Conservation (phyloP, 2,797 vertebrate genomes). For the Neosilurus mollespiculum region DNA sequence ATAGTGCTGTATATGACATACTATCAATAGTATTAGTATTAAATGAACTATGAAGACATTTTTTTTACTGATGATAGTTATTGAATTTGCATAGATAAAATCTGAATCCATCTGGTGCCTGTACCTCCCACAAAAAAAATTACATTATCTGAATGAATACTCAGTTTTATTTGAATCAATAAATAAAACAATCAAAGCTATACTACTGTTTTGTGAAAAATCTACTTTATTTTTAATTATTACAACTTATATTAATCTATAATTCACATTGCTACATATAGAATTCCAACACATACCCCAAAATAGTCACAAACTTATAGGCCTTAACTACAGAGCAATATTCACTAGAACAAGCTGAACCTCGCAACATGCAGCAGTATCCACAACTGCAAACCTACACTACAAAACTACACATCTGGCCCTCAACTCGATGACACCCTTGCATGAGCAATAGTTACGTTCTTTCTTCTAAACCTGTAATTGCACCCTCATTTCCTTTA, state of each 20-base stretch:
- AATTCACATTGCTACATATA: background rate
- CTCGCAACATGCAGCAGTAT: background rate
- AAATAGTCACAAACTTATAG: background rate
- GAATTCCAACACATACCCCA: too few relatives aligned
- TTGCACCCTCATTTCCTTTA: conserved; percentile 42
- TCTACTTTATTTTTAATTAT: background rate
- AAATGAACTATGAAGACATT: background rate
- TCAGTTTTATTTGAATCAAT: background rate
- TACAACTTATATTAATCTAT: background rate
- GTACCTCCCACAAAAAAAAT: background rate
- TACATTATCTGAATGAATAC: background rate
- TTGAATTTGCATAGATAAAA: too few relatives aligned
- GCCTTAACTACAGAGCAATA: background rate
- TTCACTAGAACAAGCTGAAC: background rate
- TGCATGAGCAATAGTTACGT: background rate
- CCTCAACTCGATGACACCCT: background rate
- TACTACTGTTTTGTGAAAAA: background rate
- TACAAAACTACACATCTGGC: conserved; percentile 5
- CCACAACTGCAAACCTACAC: background rate
- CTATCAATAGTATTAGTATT: background rate
- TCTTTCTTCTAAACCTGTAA: conserved; percentile 42
- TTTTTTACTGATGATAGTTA: background rate
- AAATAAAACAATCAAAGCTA: background rate
- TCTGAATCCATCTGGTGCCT: background rate
- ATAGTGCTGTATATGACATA: background rate